A percentile compares a stretch with the other conserved stretches of the same genome.
Conservation (phyloP, 2,797 vertebrate genomes). For the Setipinna tenuifilis region DNA sequence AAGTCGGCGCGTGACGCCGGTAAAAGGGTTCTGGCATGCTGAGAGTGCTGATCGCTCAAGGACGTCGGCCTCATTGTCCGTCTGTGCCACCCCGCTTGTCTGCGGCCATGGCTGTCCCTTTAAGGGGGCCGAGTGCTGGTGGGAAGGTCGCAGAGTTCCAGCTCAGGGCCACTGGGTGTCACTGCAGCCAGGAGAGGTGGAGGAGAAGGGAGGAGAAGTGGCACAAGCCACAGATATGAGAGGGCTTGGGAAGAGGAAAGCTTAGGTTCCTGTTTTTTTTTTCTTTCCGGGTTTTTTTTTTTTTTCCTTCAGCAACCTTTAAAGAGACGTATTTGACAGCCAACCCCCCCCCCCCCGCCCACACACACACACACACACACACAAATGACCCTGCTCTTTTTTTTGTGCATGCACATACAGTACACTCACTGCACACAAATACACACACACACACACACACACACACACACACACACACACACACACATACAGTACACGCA, state of each 20-base stretch:
- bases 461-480: slow-evolving; percentile 2
- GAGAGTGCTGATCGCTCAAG: neutral
- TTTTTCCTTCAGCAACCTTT: neutral
- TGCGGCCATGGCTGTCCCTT: slow-evolving; percentile 36
- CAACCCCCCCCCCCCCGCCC: neutral
- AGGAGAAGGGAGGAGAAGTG: slow-evolving; percentile 50
- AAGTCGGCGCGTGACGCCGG: no score
- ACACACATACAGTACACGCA: neutral
- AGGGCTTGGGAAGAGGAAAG: neutral
- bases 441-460: no score
- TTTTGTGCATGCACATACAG: neutral
- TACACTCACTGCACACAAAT: neutral
- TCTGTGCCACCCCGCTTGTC: neutral
- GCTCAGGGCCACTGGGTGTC: slow-evolving; percentile 11
- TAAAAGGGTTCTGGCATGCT: neutral
- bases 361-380: no score
- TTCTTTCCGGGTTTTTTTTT: neutral
- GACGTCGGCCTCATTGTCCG: neutral
- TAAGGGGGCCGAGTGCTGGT: slow-evolving; percentile 53
- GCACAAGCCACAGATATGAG: no score
- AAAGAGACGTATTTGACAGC: neutral
- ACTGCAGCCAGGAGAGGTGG: neutral
- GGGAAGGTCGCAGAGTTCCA: slow-evolving; percentile 35
- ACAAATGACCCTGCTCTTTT: neutral
- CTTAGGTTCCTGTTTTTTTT: neutral